Evolutionary conservation across 2,113 vertebrate species (phyloP).

Genomic region (Eudyptes chrysolophus): DNA sequence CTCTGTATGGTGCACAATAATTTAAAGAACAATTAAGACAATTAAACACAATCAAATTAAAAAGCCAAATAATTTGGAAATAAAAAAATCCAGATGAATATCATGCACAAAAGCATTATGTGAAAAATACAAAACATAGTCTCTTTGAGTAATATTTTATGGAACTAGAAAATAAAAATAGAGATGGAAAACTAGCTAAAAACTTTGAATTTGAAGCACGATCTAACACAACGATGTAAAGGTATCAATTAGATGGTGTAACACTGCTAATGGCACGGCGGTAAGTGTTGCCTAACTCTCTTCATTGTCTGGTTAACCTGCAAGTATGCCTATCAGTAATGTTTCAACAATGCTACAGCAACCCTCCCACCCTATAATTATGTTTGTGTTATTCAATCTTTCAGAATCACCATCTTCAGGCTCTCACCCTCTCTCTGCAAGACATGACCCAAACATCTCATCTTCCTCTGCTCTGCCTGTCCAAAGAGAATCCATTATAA

Average conservation of each 20-base stretch:
- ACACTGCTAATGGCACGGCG: neutral
- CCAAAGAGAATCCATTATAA: conserved; percentile 66
- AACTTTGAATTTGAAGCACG: neutral
- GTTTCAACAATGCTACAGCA: neutral
- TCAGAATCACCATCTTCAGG: conserved; percentile 34
- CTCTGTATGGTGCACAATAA: neutral
- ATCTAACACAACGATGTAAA: neutral
- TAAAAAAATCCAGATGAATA: neutral
- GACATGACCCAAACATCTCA: conserved; percentile 61
- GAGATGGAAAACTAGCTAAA: neutral
- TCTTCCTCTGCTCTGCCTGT: conserved; percentile 51
- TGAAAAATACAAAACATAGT: neutral
- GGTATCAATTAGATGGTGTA: neutral
- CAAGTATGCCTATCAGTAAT: neutral
- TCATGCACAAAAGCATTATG: neutral
- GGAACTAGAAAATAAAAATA: neutral
- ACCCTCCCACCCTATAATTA: conserved; percentile 1
- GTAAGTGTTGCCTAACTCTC: neutral
- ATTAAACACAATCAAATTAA: neutral
- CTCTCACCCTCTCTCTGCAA: conserved; percentile 13
- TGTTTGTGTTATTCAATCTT: conserved; percentile 32
- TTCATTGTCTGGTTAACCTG: conserved; percentile 42
- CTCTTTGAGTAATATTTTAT: neutral
- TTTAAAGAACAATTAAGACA: neutral
- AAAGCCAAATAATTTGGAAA: neutral